phyloP scores from a whole-genome alignment of 2,888 invertebrate genomes.

The Mythimna vitellina region DNA sequence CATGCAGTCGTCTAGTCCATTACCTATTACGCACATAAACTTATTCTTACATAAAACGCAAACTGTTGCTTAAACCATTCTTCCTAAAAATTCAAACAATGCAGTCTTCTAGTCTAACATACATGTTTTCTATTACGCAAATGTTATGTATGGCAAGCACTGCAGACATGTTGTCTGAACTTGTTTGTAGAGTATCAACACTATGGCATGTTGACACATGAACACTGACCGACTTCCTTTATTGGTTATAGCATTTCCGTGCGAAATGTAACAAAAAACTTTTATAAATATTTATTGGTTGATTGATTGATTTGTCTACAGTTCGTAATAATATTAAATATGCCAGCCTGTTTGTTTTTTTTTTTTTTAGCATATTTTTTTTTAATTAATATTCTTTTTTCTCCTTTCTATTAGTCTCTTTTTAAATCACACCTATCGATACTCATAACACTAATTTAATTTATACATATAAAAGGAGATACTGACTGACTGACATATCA shows the following conservation, averaged over 20 bases:
- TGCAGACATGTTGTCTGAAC: slow-evolving; percentile 10
- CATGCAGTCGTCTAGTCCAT: background rate
- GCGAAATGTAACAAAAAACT: slow-evolving; percentile 1
- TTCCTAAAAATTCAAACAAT: background rate
- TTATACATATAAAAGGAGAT: no score
- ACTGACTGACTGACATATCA: no score
- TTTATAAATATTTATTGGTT: background rate
- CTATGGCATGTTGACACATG: slow-evolving; percentile 22
- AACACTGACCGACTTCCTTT: slow-evolving; percentile 33
- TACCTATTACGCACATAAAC: background rate
- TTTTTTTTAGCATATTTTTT: no score
- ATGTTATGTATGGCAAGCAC: background rate
- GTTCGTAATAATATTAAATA: background rate
- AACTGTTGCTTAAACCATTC: background rate
- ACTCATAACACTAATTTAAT: no score
- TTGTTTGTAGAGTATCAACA: slow-evolving; percentile 30
- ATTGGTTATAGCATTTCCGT: slow-evolving; percentile 34
- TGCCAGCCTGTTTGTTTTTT: no score
- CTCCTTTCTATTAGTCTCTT: no score
- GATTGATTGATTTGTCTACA: slow-evolving; percentile 1
- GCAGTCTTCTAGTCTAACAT: background rate
- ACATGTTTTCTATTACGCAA: background rate
- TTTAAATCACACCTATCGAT: no score
- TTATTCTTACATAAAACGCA: no score
- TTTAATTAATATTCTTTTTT: no score